These are phyloP conservation scores for Xenopus borealis DNA, from an alignment of 2,113 vertebrate genomes.

Conservation along the genomic window DNA sequence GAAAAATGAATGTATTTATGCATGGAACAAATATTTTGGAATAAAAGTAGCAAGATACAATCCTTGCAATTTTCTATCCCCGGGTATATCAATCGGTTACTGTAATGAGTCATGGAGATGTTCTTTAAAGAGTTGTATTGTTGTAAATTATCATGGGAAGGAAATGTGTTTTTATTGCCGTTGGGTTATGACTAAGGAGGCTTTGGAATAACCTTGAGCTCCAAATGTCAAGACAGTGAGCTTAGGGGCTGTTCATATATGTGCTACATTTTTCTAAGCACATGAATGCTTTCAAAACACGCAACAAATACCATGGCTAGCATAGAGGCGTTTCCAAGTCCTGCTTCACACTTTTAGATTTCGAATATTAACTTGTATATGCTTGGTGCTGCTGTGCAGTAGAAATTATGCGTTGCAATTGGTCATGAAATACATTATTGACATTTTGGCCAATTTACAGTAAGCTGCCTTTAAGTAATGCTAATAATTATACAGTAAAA, in stretches of 20 bases:
- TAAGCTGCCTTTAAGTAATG: too few relatives aligned
- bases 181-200: constrained; percentile 24
- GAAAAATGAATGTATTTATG: too few relatives aligned
- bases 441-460: too few relatives aligned
- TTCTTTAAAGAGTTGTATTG: not conserved
- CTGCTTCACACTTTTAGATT: constrained; percentile 22
- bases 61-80: not conserved
- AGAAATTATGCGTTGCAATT: not conserved
- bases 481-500: too few relatives aligned
- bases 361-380: constrained; percentile 22
- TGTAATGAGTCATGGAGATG: not conserved
- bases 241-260: constrained; percentile 38
- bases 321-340: constrained; percentile 18
- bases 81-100: constrained; percentile 29
- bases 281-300: constrained; percentile 42
- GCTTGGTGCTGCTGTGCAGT: not conserved
- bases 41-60: not conserved
- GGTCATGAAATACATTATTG: too few relatives aligned
- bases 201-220: constrained; percentile 50
- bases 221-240: constrained; percentile 27
- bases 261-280: constrained; percentile 37
- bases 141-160: constrained; percentile 21
- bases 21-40: not conserved
- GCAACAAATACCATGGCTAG: constrained; percentile 19
- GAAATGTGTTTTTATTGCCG: constrained; percentile 40